Percentiles rank a stretch among this genome's conserved stretches.
Evolutionary conservation across 2,888 invertebrate genomes (phyloP).

Genomic region (Perithous albicinctus): DNA sequence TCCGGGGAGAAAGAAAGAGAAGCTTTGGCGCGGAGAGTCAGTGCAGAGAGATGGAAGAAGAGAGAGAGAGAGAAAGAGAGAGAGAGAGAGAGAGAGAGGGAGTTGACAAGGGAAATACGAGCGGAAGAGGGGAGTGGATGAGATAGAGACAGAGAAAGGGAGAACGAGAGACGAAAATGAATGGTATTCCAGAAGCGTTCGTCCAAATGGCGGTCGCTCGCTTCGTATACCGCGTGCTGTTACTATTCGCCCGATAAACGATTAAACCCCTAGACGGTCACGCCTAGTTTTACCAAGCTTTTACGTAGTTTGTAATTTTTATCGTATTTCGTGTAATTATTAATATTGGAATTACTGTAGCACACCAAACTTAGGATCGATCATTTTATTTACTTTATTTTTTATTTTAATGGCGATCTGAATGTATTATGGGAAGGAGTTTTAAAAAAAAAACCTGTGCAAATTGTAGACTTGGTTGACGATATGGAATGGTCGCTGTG

Average conservation of each 20-base stretch:
- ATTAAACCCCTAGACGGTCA: conserved; percentile 65
- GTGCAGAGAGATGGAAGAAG: conserved; percentile 31
- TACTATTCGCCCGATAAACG: conserved; percentile 69
- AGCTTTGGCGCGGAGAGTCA: conserved; percentile 47
- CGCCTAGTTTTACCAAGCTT: conserved; percentile 13
- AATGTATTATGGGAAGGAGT: too few relatives aligned
- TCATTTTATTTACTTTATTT: too few relatives aligned
- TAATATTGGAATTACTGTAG: not conserved
- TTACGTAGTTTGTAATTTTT: not conserved
- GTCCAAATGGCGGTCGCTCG: conserved; percentile 77
- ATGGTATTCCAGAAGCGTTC: conserved; percentile 80
- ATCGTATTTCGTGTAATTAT: not conserved
- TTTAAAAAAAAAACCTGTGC: too few relatives aligned
- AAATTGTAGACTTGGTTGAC: too few relatives aligned
- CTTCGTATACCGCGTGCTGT: conserved; percentile 69
- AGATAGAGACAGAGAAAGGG: conserved; percentile 47
- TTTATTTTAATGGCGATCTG: too few relatives aligned
- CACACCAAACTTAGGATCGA: not conserved
- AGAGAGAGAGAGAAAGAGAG: conserved; percentile 3
- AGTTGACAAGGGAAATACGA: conserved; percentile 45
- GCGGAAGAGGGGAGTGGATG: conserved; percentile 43
- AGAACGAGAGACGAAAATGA: conserved; percentile 72
- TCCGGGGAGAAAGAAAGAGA: conserved; percentile 39
- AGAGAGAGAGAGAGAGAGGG: conserved; percentile 40
- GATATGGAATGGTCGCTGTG: too few relatives aligned